These are phyloP conservation scores for Frankliniella intonsa DNA, from an alignment of 2,888 invertebrate species.

Conservation along the genomic window DNA sequence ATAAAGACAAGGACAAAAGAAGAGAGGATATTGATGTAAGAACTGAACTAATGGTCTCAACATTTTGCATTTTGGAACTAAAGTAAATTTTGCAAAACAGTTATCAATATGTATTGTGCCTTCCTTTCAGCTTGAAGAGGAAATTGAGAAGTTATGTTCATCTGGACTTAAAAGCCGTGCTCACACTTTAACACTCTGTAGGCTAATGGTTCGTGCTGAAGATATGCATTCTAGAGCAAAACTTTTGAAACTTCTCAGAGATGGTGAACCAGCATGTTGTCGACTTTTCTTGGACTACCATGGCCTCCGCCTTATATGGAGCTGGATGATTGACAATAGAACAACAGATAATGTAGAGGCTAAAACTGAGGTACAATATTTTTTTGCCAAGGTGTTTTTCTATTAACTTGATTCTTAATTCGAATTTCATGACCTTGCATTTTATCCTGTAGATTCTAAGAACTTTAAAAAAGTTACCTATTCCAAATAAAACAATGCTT, in stretches of 20 bases:
- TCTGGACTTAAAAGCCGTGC: slow-evolving; percentile 82
- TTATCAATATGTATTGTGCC: background rate
- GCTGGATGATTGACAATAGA: slow-evolving; percentile 78
- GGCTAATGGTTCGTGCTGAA: slow-evolving; percentile 90
- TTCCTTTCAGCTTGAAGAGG: slow-evolving; percentile 69
- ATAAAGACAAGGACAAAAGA: slow-evolving; percentile 50
- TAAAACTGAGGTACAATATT: background rate
- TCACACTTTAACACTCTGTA: slow-evolving; percentile 82
- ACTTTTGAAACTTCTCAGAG: slow-evolving; percentile 70
- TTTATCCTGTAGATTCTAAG: slow-evolving; percentile 59
- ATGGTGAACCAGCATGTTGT: slow-evolving; percentile 75
- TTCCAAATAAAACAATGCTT: slow-evolving; percentile 88
- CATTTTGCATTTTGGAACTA: slow-evolving; percentile 1
- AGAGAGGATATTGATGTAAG: slow-evolving; percentile 54
- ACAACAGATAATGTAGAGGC: slow-evolving; percentile 9
- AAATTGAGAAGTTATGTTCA: slow-evolving; percentile 71
- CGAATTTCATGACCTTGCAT: slow-evolving; percentile 29
- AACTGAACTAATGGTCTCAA: background rate
- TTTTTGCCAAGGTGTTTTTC: background rate
- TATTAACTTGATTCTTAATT: slow-evolving; percentile 28
- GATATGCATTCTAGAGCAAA: slow-evolving; percentile 67
- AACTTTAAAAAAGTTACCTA: slow-evolving; percentile 79
- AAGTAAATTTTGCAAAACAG: background rate
- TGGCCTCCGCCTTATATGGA: slow-evolving; percentile 82
- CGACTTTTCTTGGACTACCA: slow-evolving; percentile 90